These are phyloP conservation scores for Gasteruption jaculator DNA, from an alignment of 2,888 invertebrate species.

Conservation along the genomic window DNA sequence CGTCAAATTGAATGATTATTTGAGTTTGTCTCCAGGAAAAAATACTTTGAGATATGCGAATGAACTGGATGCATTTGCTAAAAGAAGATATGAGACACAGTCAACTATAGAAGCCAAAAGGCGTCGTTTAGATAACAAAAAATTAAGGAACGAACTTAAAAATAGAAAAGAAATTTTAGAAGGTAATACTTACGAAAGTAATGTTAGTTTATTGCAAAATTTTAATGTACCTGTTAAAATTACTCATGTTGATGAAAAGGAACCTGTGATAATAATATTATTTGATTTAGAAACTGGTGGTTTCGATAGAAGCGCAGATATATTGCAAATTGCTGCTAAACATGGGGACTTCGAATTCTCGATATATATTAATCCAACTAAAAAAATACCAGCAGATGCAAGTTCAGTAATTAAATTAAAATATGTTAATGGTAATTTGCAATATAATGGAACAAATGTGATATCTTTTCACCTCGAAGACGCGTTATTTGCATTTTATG, in stretches of 20 bases:
- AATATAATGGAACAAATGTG: background rate
- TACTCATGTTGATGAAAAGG: background rate
- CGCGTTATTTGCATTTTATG: conserved; percentile 3
- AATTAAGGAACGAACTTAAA: no score
- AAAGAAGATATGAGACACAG: no score
- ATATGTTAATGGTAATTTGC: background rate
- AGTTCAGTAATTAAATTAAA: background rate
- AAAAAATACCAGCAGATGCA: background rate
- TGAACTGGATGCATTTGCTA: background rate
- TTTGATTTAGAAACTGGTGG: conserved; percentile 6
- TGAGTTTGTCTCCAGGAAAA: conserved; percentile 6
- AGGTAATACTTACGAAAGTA: no score
- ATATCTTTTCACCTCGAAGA: background rate
- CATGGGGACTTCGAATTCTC: background rate
- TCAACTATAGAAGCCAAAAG: no score
- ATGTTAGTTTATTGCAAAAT: no score
- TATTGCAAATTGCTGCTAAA: conserved; percentile 11
- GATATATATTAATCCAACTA: background rate
- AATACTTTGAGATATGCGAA: background rate
- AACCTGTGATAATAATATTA: no score
- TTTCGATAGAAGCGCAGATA: conserved; percentile 1
- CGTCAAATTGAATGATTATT: conserved; percentile 1
- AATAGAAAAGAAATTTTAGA: no score
- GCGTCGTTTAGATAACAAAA: no score
- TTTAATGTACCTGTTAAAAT: background rate